phyloP scores from a whole-genome alignment of 2,888 invertebrate species.

The Polyommatus icarus region DNA sequence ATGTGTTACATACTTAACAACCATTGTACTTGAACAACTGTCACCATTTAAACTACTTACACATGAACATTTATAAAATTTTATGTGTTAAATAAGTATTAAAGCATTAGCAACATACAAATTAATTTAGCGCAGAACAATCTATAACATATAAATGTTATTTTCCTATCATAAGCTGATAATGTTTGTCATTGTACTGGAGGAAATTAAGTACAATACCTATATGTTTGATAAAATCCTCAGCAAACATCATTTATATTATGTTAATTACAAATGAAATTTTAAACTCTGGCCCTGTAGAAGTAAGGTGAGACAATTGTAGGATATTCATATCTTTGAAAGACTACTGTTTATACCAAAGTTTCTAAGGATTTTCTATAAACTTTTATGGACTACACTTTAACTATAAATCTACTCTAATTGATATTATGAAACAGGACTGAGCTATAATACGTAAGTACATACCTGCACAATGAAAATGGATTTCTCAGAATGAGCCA shows the following conservation, averaged over 20 bases:
- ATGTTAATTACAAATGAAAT: not conserved
- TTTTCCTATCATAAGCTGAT: slow-evolving; percentile 15
- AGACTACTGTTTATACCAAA: not conserved
- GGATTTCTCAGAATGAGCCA: slow-evolving; percentile 82
- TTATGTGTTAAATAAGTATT: not conserved
- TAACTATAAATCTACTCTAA: not conserved
- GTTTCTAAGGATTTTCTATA: not conserved
- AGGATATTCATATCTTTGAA: not conserved
- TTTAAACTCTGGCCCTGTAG: not conserved
- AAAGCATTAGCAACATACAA: not conserved
- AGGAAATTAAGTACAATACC: slow-evolving; percentile 4
- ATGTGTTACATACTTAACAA: no score
- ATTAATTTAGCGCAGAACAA: not conserved
- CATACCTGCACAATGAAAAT: slow-evolving; percentile 88
- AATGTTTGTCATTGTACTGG: slow-evolving; percentile 16
- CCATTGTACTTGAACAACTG: no score
- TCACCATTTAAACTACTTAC: not conserved
- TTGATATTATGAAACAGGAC: not conserved
- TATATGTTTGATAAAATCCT: slow-evolving; percentile 14
- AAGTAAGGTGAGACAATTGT: not conserved
- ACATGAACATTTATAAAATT: not conserved
- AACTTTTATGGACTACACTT: not conserved
- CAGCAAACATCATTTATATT: not conserved
- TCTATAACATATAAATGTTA: not conserved
- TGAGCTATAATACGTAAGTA: slow-evolving; percentile 38